These are phyloP conservation scores for Latheticus oryzae DNA, from an alignment of 2,888 invertebrate genomes.

Conservation along the genomic window DNA sequence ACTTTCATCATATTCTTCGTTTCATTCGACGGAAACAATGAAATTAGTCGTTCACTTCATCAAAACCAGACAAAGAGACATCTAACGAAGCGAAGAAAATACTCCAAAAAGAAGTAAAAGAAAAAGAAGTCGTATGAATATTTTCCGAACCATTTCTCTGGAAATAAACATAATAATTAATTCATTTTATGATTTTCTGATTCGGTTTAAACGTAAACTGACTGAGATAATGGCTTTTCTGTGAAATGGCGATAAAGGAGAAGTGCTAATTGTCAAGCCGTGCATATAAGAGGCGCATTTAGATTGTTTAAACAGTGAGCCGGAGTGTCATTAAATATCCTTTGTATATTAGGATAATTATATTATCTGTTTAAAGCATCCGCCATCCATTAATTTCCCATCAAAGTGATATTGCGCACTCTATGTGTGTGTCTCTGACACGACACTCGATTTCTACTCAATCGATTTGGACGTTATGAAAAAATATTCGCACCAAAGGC, in stretches of 20 bases:
- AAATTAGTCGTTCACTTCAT: slow-evolving; percentile 3
- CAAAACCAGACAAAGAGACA: slow-evolving; percentile 3
- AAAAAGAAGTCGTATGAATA: too few relatives aligned
- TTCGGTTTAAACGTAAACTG: too few relatives aligned
- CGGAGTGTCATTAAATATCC: slow-evolving; percentile 37
- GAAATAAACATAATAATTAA: too few relatives aligned
- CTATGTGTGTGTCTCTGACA: too few relatives aligned
- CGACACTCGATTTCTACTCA: slow-evolving; percentile 2
- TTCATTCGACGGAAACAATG: too few relatives aligned
- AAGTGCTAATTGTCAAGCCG: slow-evolving; percentile 24
- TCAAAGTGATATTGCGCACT: slow-evolving; percentile 36
- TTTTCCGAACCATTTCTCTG: too few relatives aligned
- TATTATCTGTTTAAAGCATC: slow-evolving; percentile 35
- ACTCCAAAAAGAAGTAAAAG: too few relatives aligned
- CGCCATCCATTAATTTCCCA: slow-evolving; percentile 33
- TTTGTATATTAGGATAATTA: slow-evolving; percentile 40
- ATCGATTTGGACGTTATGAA: slow-evolving; percentile 21
- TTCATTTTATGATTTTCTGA: too few relatives aligned
- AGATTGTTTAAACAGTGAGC: slow-evolving; percentile 40
- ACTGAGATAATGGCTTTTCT: slow-evolving; percentile 23
- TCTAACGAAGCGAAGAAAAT: slow-evolving; percentile 7
- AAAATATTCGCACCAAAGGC: slow-evolving; percentile 9
- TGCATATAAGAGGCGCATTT: slow-evolving; percentile 36
- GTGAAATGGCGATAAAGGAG: slow-evolving; percentile 32
- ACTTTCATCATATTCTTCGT: too few relatives aligned